Evolutionary conservation across 2,797 vertebrate genomes (phyloP), one percentile per base, ranked within the genome.

Genomic region (Smutsia temminckii): DNA sequence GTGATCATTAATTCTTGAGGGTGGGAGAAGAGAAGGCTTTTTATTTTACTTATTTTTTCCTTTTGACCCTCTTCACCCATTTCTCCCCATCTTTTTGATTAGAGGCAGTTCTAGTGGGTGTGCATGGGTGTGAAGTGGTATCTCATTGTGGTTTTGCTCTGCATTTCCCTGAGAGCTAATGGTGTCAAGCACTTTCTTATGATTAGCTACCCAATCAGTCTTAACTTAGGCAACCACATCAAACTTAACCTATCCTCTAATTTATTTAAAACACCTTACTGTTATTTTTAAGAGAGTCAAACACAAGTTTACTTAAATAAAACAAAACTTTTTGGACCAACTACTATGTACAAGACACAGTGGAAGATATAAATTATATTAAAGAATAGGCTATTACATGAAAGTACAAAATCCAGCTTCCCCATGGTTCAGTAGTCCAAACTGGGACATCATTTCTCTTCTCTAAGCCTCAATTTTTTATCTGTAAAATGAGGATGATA

Each of bases 211-310:
- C 49, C 23, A 80, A 71, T 61, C 55, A 63, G 64, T 95, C 95
- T 93, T 85, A 94, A 91, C 10, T 81, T n/a, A 94, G 95, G 42
- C 34, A 95, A 93, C 46, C 29, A 14, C 18, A 81, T 64, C 40
- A 80, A 74, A 96, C 17, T 83, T 74, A 89, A 46, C 68, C 40
- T 84, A 61, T 27, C 55, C 2, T 86, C 10, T 49, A 94, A 83
- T 74, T 77, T 57, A n/a, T 69, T 9, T 85, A 75, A 94, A 87
- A 85, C 80, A 84, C 1, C 21, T 86, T 69, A 61, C 18, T 85
- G 46, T 68, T 83, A 57, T 16, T 72, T n/a, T 13, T 61, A 72
- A 59, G 40, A 64, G 27, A 72, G 49, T 89, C 64, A 84, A 91
- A 90, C 46, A 83, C 8, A 92, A 75, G 21, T 93, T 84, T 79